Percentiles rank a stretch among this genome's conserved stretches.
Conservation (phyloP, 2,888 invertebrate species). For the Lacanobia wlatinum region DNA sequence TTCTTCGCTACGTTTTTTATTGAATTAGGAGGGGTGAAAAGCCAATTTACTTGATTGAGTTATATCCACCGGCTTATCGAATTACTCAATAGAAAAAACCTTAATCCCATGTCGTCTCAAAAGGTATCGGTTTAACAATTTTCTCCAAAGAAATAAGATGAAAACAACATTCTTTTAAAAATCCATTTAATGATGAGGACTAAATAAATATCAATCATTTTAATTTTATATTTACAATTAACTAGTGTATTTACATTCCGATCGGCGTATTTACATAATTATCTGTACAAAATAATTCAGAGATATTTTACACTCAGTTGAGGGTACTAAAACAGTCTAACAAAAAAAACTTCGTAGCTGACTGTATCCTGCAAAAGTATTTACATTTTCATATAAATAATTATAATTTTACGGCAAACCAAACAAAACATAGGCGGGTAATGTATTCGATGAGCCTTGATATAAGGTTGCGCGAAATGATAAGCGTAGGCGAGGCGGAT, state of each 20-base stretch:
- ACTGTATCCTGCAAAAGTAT: constrained; percentile 33
- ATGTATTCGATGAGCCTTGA: constrained; percentile 65
- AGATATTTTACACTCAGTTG: constrained; percentile 33
- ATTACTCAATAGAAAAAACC: constrained; percentile 31
- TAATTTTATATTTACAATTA: constrained; percentile 70
- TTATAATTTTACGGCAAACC: constrained; percentile 60
- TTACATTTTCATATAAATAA: constrained; percentile 60
- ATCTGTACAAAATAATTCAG: constrained; percentile 50
- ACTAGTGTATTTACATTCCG: constrained; percentile 68
- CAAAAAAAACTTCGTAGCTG: constrained; percentile 12
- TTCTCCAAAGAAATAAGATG: background rate
- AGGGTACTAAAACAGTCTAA: constrained; percentile 12
- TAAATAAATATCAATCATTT: constrained; percentile 65
- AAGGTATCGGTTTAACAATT: background rate
- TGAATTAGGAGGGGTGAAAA: constrained; percentile 62
- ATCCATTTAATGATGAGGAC: constrained; percentile 66
- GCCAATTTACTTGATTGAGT: constrained; percentile 67
- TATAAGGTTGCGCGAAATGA: constrained; percentile 66
- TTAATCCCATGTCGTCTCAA: constrained; percentile 15
- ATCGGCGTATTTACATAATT: constrained; percentile 71
- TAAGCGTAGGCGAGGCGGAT: constrained; percentile 73
- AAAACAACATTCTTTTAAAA: constrained; percentile 49
- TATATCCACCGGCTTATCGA: constrained; percentile 58
- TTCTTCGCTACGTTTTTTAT: constrained; percentile 48
- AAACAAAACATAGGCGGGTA: constrained; percentile 56